Conservation (phyloP, 1,140 invertebrate species). For the Megathymus violae region DNA sequence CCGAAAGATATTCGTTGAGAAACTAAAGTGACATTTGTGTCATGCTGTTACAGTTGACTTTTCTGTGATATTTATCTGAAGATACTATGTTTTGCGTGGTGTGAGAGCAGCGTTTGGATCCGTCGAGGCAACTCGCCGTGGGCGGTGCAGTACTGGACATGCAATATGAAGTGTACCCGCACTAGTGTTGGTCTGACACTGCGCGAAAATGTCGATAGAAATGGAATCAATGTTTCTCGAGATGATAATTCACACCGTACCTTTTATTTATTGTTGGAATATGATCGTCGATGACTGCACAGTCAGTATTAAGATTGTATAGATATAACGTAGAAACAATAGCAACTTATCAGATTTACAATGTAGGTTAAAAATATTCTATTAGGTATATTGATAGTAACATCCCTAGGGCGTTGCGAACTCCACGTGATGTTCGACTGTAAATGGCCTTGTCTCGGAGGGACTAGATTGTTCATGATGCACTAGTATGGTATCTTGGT, state of each 20-base stretch:
- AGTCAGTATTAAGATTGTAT: conserved; percentile 37
- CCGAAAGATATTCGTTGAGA: background rate
- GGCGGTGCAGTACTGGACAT: conserved; percentile 75
- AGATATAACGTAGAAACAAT: too few relatives aligned
- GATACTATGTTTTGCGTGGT: conserved; percentile 38
- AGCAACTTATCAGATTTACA: too few relatives aligned
- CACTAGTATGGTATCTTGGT: background rate
- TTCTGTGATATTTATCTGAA: conserved; percentile 15
- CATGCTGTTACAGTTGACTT: background rate
- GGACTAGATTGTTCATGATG: conserved; percentile 43
- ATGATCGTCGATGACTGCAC: conserved; percentile 47
- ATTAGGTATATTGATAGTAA: conserved; percentile 36
- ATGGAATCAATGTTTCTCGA: conserved; percentile 54
- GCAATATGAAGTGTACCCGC: conserved; percentile 72
- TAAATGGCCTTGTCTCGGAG: conserved; percentile 58
- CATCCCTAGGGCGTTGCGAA: conserved; percentile 47
- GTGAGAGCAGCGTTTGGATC: conserved; percentile 49
- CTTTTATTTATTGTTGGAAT: conserved; percentile 59
- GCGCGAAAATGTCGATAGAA: conserved; percentile 58
- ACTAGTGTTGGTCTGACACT: conserved; percentile 56
- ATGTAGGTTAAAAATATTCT: too few relatives aligned
- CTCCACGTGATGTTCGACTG: conserved; percentile 41
- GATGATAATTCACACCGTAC: conserved; percentile 53
- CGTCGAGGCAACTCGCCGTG: conserved; percentile 67
- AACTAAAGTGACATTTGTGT: conserved; percentile 13